Conservation (phyloP, 2,113 vertebrate species). For the Ciconia boyciana region DNA sequence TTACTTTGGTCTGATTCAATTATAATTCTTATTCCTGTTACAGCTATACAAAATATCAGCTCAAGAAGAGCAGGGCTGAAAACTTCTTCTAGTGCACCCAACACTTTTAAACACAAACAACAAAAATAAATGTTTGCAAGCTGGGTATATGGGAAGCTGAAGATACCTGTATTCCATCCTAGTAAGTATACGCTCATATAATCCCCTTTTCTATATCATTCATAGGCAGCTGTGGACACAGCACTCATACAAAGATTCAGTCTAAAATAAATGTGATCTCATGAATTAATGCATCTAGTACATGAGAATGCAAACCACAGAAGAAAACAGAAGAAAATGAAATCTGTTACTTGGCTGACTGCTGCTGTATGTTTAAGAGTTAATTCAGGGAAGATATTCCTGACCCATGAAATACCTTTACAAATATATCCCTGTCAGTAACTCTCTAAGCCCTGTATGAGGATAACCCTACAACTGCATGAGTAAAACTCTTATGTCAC, state of each 20-base stretch:
- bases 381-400: background rate
- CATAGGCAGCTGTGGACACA: background rate
- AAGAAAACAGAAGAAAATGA: background rate
- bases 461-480: background rate
- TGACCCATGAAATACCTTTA: background rate
- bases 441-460: background rate
- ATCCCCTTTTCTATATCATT: background rate
- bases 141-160: background rate
- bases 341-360: background rate
- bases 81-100: background rate
- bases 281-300: background rate
- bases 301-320: background rate
- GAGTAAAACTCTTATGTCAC: background rate
- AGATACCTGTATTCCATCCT: background rate
- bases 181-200: background rate
- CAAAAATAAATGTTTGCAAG: background rate
- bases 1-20: conserved; percentile 26
- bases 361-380: background rate
- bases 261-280: background rate
- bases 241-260: background rate
- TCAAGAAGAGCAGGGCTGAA: background rate
- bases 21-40: background rate
- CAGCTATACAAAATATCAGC: background rate
- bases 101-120: background rate
- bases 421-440: background rate